Evolutionary conservation across 2,888 invertebrate species (phyloP), one percentile per base, ranked within the genome.

Genomic region (Bombylius major): DNA sequence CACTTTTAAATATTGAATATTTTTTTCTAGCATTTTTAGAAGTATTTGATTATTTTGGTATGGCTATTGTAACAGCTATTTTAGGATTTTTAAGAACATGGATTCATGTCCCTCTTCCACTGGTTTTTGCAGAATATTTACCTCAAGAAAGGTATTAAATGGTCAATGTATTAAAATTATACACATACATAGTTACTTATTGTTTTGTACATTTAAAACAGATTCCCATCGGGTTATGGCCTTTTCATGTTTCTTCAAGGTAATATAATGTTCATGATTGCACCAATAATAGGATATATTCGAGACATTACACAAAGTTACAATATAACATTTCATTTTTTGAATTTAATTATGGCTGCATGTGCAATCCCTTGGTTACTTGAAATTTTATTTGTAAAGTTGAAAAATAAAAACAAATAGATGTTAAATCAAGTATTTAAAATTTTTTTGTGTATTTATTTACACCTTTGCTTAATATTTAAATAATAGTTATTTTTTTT

Each of bases 181-280:
- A n/a, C n/a, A n/a, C n/a, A n/a, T n/a, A n/a, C n/a, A 8, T 36
- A 36, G 9, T 36, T 36, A 36, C 4, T 36, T 36, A 8, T 36
- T 36, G 6, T 36, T 8, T 8, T 36, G 36, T 8, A 36, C 36
- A 1, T 36, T 36, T 36, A 8, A 36, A 36, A 9, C 33, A 73
- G 83, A 63, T 87, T 86, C 65, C 81, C 86, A 8, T 83, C 84
- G 1, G 87, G 87, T 0, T 79, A 86, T 64, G 84, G 87, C 0
- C 70, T 88, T 47, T 86, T 82, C 64, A 85, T 86, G 68, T 79
- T 87, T 33, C 80, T 87, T 57, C 83, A 82, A 59, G 88, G 87
- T 2, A 73, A 81, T 34, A 76, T 83, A 6, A 82, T 82, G 69
- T 78, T 86, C 42, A 62, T 82, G n/a, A 79, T 84, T 55, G 85